Evolutionary conservation across 2,888 invertebrate species (phyloP), one percentile per base, ranked within the genome.

Genomic region (Marronus borbonicus): DNA sequence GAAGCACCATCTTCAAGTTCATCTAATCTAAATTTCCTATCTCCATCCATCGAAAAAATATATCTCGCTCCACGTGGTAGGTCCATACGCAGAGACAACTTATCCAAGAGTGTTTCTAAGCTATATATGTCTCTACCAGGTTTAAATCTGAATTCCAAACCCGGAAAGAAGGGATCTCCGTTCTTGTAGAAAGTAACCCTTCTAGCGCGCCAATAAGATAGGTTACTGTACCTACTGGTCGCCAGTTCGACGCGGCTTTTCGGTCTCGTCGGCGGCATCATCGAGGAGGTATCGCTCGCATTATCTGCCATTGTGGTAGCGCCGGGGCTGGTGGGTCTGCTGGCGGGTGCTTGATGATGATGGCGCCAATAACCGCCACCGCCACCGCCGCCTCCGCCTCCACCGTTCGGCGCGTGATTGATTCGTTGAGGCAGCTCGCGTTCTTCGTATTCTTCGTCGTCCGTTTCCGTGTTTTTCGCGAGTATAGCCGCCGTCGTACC

Each of bases 31-130:
- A 94, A 93, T 86, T 97, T 95, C 77, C 96, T 91, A 83, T 95
- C 94, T 0, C 98, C 98, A 81, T 97, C 97, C 93, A 97, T 95
- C 7, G 96, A 95, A 89, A 97, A 98, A 83, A 98, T 93, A 88
- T 96, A 96, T 28, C 97, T 91, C 3, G 98, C 97, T 3, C 97
- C 97, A 79, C 96, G 91, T 2, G 97, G 96, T 81, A 97, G 90
- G 85, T 97, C 96, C 91, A 97, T 93, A 83, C 97, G 93, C 81
- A 96, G 92, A 7, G 97, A 97, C 76, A 98, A 90, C 86, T 97
- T 94, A 86, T 97, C 96, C 84, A 97, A 90, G 62, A 98, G 90
- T 17, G 94, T 94, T 85, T 97, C 97, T 89, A 98, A 89, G 14
- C 94, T 95, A 60, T 94, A 94, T 84, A 98, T 94, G 86, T 97